These are phyloP conservation scores for Drosophila seguyi DNA, from an alignment of 1,140 invertebrate species.

Conservation along the genomic window DNA sequence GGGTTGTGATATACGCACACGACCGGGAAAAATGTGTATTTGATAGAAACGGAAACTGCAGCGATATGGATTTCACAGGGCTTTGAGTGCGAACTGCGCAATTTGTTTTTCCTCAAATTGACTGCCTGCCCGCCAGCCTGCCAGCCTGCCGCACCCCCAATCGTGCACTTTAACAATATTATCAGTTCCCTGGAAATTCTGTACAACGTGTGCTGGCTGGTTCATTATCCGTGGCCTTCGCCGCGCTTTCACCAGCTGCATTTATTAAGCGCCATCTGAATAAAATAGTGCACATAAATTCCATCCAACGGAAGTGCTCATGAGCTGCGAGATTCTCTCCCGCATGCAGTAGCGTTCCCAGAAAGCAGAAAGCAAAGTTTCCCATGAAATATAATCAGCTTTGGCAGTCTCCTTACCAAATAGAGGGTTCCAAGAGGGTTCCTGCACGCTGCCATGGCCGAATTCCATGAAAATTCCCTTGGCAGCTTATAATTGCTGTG, in stretches of 20 bases:
- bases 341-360: slow-evolving; percentile 4
- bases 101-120: slow-evolving; percentile 66
- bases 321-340: slow-evolving; percentile 15
- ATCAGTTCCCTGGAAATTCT: slow-evolving; percentile 31
- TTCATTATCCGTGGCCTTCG: slow-evolving; percentile 53
- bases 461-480: slow-evolving; percentile 45
- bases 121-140: slow-evolving; percentile 30
- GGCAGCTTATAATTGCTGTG: slow-evolving; percentile 44
- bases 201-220: neutral
- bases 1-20: slow-evolving; percentile 20
- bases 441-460: slow-evolving; percentile 38
- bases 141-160: slow-evolving; percentile 2
- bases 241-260: slow-evolving; percentile 31
- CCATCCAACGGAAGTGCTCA: slow-evolving; percentile 38
- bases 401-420: slow-evolving; percentile 28
- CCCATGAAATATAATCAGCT: slow-evolving; percentile 56
- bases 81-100: slow-evolving; percentile 56
- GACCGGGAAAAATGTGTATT: slow-evolving; percentile 13
- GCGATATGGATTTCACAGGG: slow-evolving; percentile 24
- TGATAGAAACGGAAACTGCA: slow-evolving; percentile 26
- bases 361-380: slow-evolving; percentile 12
- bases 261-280: slow-evolving; percentile 58
- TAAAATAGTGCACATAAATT: slow-evolving; percentile 59
- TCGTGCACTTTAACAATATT: slow-evolving; percentile 49
- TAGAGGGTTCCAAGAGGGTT: slow-evolving; percentile 18